Percentiles rank a stretch among this genome's conserved stretches.
phyloP scores from a whole-genome alignment of 2,888 invertebrate species.

The Leptinotarsa haldemani region DNA sequence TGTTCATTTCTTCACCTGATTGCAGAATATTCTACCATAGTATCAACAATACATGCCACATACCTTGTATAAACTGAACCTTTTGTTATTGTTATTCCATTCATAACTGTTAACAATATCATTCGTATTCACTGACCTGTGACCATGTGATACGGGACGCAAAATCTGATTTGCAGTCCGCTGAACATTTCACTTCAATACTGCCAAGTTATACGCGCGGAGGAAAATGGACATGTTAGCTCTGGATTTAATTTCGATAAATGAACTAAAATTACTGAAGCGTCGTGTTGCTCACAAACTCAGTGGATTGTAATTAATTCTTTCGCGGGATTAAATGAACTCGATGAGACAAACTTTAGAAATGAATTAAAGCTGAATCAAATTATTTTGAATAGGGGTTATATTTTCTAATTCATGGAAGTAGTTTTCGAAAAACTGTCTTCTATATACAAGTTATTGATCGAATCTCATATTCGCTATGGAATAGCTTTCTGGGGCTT shows the following conservation, averaged over 20 bases:
- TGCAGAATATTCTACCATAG: background rate
- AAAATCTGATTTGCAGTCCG: slow-evolving; percentile 19
- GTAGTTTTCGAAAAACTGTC: too few relatives aligned
- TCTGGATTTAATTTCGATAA: slow-evolving; percentile 29
- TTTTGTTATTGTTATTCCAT: slow-evolving; percentile 4
- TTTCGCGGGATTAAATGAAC: background rate
- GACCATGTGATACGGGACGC: slow-evolving; percentile 10
- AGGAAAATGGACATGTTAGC: slow-evolving; percentile 24
- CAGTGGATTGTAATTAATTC: slow-evolving; percentile 21
- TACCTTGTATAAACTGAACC: background rate
- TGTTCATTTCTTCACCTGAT: too few relatives aligned
- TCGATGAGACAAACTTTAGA: background rate
- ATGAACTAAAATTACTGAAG: slow-evolving; percentile 25
- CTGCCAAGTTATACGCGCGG: slow-evolving; percentile 13
- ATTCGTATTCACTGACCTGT: slow-evolving; percentile 22
- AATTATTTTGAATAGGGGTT: background rate
- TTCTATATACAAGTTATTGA: too few relatives aligned
- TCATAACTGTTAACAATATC: background rate
- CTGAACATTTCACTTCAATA: slow-evolving; percentile 26
- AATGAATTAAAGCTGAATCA: background rate
- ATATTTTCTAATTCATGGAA: background rate
- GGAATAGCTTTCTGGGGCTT: too few relatives aligned
- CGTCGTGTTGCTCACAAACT: slow-evolving; percentile 5
- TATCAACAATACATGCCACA: background rate
- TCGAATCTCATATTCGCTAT: too few relatives aligned